A percentile compares a stretch with the other conserved stretches of the same genome.
Conservation (phyloP, 1,140 invertebrate genomes). For the Metopolophium dirhodum region DNA sequence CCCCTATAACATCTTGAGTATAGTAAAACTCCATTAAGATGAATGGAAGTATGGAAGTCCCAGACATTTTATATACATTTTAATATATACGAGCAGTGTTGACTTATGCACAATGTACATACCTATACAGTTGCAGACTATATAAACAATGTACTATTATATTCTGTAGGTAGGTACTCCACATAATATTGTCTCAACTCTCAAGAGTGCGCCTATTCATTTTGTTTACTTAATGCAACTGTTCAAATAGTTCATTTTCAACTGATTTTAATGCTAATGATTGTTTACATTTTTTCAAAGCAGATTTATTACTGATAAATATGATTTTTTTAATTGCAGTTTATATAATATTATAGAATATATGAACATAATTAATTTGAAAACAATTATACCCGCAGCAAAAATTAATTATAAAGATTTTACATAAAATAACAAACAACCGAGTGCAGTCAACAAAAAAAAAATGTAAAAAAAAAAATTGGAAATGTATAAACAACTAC, state of each 20-base stretch:
- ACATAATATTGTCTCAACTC: slow-evolving; percentile 37
- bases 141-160: not conserved
- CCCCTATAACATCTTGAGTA: not conserved
- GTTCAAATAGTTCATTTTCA: not conserved
- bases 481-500: no score
- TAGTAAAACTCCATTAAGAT: slow-evolving; percentile 26
- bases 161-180: no score
- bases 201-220: slow-evolving; percentile 18
- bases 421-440: not conserved
- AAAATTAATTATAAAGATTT: not conserved
- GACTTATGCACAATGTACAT: not conserved
- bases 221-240: slow-evolving; percentile 25
- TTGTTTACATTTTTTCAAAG: not conserved
- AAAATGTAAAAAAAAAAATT: no score
- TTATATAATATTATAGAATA: not conserved
- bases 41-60: slow-evolving; percentile 21
- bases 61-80: not conserved
- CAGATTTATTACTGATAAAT: slow-evolving; percentile 7
- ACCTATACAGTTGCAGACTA: not conserved
- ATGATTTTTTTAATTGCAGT: not conserved
- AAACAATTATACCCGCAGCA: not conserved
- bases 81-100: not conserved
- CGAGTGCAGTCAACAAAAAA: no score
- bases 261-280: not conserved
- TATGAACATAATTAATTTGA: not conserved